Evolutionary conservation across 2,888 invertebrate genomes (phyloP).

Genomic region (Strigamia maritima): DNA sequence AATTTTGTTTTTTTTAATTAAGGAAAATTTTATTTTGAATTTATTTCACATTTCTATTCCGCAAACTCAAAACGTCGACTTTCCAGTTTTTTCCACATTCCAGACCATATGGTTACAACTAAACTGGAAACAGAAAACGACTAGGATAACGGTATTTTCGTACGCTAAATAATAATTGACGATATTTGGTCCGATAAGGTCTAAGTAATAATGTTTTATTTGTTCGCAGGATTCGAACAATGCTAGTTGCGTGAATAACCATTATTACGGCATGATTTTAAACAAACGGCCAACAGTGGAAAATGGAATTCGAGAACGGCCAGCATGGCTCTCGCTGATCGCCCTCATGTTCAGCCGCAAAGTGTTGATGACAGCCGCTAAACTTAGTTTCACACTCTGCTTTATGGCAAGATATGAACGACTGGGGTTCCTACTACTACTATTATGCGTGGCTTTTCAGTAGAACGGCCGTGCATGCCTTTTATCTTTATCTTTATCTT

Average conservation of each 20-base stretch:
- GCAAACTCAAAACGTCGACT: no score
- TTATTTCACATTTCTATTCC: no score
- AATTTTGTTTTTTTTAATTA: no score
- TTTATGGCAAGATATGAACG: constrained; percentile 41
- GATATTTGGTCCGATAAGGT: no score
- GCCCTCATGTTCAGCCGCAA: constrained; percentile 41
- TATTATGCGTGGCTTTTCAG: constrained; percentile 39
- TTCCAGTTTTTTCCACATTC: no score
- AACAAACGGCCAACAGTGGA: not conserved
- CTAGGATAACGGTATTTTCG: no score
- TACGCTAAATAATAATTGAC: no score
- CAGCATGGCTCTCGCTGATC: constrained; percentile 40
- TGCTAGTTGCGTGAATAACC: not conserved
- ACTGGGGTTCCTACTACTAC: constrained; percentile 40
- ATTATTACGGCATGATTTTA: not conserved
- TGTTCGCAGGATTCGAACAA: no score
- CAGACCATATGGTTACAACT: no score
- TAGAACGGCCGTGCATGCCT: not conserved
- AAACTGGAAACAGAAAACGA: no score
- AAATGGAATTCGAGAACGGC: constrained; percentile 37
- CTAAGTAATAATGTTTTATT: no score
- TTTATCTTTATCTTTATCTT: not conserved
- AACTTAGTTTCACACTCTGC: constrained; percentile 41
- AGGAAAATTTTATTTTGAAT: no score
- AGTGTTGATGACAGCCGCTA: constrained; percentile 38